A percentile compares a stretch with the other conserved stretches of the same genome.
phyloP scores from a whole-genome alignment of 2,888 invertebrate species.

The Mythimna ferrago region DNA sequence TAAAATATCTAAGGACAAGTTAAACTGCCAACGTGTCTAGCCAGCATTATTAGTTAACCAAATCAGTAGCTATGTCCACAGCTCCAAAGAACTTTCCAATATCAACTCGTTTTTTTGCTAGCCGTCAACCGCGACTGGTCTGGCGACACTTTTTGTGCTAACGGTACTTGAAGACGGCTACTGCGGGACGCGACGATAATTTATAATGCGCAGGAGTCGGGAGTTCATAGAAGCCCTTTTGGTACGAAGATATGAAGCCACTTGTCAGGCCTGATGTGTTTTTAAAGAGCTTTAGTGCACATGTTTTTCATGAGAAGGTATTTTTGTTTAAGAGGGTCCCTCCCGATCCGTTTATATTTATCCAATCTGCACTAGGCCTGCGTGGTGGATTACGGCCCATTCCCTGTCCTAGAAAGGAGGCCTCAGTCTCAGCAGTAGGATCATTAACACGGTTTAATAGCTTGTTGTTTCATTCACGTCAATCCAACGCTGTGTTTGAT shows the following conservation, averaged over 20 bases:
- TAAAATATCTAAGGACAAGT: no score
- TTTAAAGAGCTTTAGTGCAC: conserved; percentile 14
- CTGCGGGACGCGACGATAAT: conserved; percentile 39
- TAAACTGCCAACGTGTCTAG: no score
- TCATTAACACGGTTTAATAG: no score
- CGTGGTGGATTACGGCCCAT: no score
- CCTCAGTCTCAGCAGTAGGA: no score
- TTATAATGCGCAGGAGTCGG: conserved; percentile 41
- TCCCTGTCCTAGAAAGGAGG: no score
- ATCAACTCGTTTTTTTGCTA: conserved; percentile 42
- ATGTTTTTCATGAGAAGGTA: not conserved
- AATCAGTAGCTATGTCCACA: conserved; percentile 2
- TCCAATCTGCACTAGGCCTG: no score
- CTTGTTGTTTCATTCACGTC: not conserved
- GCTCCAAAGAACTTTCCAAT: conserved; percentile 46
- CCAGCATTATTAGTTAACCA: not conserved
- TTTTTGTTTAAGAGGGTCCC: not conserved
- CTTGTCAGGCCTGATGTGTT: conserved; percentile 7
- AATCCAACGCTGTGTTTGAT: not conserved
- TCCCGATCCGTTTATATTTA: no score
- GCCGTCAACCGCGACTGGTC: conserved; percentile 34
- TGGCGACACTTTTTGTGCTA: conserved; percentile 44
- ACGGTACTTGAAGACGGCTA: conserved; percentile 53
- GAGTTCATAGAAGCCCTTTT: conserved; percentile 12
- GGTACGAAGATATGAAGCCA: conserved; percentile 1